Evolutionary conservation across 2,797 vertebrate genomes (phyloP), one percentile per base, ranked within the genome.

Genomic region (Urophycis tenuis): DNA sequence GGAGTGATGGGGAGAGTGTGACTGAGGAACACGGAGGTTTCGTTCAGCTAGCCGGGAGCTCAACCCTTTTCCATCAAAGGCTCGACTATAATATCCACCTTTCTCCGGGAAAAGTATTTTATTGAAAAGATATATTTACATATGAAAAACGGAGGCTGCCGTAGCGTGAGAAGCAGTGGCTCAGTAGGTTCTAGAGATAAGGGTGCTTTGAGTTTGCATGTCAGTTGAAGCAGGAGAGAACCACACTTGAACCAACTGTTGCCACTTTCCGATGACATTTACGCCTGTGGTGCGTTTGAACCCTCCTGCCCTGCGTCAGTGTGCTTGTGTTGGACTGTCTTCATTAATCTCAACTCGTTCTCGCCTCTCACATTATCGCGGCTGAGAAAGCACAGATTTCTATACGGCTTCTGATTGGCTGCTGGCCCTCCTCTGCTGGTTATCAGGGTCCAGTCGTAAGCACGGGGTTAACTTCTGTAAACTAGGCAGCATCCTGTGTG

Each of bases 401-500:
- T 77, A 35, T 67, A 69, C 70, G 71, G 45, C 72, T 64, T 67
- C 45, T 67, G 81, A 82, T 80, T 90, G 84, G 80, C 78, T 80
- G 76, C 19, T 49, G 2, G 3, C 41, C 41, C 19, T 3, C 45
- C 19, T 4, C 49, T n/a, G 49, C 49, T 7, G 7, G 49, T 49
- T 39, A 41, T 53, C 73, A 39, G 49, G 25, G 67, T 79, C 72
- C 11, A 60, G 78, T 78, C 74, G 31, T 78, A 35, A 78, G 74
- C 74, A 36, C 72, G 33, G 85, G 78, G 86, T 73, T 75, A 79
- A 74, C 70, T 75, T 31, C 12, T 79, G 74, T 75, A 9, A 34
- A 73, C 70, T 74, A 77, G 79, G 80, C 83, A 82, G 81, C 84
- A 81, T 80, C 79, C 83, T 81, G 82, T 80, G 74, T 77, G 72